Percentiles rank a stretch among this genome's conserved stretches.
These are phyloP conservation scores for Calameuta filiformis DNA, from an alignment of 2,888 invertebrate genomes.

Conservation along the genomic window DNA sequence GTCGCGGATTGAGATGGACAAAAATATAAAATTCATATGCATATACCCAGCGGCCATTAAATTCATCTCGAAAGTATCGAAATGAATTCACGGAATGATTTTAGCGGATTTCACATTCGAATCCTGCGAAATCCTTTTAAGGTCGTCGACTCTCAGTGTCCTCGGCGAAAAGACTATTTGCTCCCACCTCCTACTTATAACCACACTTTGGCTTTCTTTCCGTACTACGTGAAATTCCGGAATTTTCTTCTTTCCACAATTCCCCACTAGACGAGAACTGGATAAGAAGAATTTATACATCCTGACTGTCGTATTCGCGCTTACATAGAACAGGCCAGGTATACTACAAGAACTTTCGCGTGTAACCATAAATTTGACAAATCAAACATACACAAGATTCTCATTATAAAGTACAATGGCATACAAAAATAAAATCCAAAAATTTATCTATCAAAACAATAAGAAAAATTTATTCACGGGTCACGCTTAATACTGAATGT, in stretches of 20 bases:
- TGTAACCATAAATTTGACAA: neutral
- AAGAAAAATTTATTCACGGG: neutral
- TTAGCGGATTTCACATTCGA: neutral
- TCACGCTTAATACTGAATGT: neutral
- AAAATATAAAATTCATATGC: neutral
- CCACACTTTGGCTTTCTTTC: slow-evolving; percentile 13
- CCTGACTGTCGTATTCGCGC: neutral
- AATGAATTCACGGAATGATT: neutral
- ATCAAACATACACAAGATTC: neutral
- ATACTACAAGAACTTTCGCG: neutral
- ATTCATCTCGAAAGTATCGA: neutral
- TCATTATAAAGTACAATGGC: neutral
- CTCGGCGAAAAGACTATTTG: slow-evolving; percentile 10
- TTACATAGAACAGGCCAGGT: neutral
- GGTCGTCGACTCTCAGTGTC: slow-evolving; percentile 3
- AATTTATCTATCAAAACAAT: neutral
- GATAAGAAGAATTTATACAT: neutral
- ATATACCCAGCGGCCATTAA: neutral
- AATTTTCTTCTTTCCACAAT: neutral
- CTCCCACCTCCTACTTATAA: slow-evolving; percentile 10
- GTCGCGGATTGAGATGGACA: neutral
- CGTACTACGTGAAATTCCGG: neutral
- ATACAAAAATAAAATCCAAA: neutral
- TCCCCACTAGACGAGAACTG: neutral
- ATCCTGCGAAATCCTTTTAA: neutral